These are phyloP conservation scores for Hydractinia echinata DNA, from an alignment of 30 jellyfish, hydroid and myxozoan genomes.

Conservation along the genomic window DNA sequence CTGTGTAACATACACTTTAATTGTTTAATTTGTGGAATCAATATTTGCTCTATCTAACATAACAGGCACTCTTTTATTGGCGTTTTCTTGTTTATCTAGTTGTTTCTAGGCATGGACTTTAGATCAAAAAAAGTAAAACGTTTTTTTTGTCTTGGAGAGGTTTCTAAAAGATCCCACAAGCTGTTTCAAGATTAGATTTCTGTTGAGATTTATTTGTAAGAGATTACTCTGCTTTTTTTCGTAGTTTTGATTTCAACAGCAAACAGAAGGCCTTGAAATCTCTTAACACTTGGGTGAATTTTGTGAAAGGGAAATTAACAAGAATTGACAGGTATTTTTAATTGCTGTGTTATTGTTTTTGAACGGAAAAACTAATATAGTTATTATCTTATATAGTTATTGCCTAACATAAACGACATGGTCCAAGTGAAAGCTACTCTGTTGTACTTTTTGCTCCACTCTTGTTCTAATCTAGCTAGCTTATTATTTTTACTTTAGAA, in stretches of 20 bases:
- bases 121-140: too few relatives aligned
- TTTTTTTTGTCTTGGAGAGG: too few relatives aligned
- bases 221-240: background rate
- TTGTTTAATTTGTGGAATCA: too few relatives aligned
- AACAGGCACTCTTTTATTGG: too few relatives aligned
- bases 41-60: too few relatives aligned
- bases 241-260: constrained; percentile 64
- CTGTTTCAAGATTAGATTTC: too few relatives aligned
- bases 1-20: too few relatives aligned
- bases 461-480: background rate
- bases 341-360: background rate
- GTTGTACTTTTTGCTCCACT: background rate
- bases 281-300: constrained; percentile 79
- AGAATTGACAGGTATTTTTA: constrained; percentile 74
- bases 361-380: background rate
- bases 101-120: too few relatives aligned
- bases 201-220: too few relatives aligned
- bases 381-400: background rate
- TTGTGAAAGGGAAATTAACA: constrained; percentile 70
- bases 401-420: background rate
- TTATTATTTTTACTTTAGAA: constrained; percentile 30
- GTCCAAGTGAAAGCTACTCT: background rate
- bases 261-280: constrained; percentile 50
- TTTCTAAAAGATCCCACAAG: too few relatives aligned
- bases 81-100: too few relatives aligned